Evolutionary conservation across 2,113 vertebrate genomes (phyloP).

Genomic region (Orientallactaga bullata): DNA sequence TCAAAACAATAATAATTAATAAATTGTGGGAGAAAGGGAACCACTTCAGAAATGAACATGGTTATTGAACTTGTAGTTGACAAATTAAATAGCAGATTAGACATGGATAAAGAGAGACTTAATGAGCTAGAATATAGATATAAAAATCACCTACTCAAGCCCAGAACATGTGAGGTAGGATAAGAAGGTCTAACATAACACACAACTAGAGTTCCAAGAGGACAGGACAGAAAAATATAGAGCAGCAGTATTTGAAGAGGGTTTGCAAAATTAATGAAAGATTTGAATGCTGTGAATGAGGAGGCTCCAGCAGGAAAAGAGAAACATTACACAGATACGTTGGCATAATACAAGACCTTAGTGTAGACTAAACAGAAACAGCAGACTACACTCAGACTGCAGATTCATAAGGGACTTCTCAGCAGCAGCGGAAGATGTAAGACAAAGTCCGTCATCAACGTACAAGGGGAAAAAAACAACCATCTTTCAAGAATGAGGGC

Average conservation of each 20-base stretch:
- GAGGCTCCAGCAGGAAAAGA: background rate
- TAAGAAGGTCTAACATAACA: background rate
- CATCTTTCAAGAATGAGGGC: background rate
- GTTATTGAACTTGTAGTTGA: constrained; percentile 37
- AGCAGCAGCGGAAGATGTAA: background rate
- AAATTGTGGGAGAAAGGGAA: background rate
- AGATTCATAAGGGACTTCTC: background rate
- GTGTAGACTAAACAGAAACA: background rate
- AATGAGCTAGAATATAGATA: background rate
- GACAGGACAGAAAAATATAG: background rate
- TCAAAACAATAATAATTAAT: no score
- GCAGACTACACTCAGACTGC: background rate
- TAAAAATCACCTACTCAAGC: background rate
- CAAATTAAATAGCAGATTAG: constrained; percentile 42
- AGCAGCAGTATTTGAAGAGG: constrained; percentile 21
- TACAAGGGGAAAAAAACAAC: background rate
- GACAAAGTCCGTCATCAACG: background rate
- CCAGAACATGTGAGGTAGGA: background rate
- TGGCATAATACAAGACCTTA: background rate
- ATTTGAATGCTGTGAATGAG: background rate
- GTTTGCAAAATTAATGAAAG: constrained; percentile 15
- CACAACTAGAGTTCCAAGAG: constrained; percentile 4
- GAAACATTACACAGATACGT: background rate
- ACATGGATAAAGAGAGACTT: background rate
- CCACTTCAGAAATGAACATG: constrained; percentile 15